Evolutionary conservation across 2,888 invertebrate genomes (phyloP).

Genomic region (Gymnosoma rotundatum): DNA sequence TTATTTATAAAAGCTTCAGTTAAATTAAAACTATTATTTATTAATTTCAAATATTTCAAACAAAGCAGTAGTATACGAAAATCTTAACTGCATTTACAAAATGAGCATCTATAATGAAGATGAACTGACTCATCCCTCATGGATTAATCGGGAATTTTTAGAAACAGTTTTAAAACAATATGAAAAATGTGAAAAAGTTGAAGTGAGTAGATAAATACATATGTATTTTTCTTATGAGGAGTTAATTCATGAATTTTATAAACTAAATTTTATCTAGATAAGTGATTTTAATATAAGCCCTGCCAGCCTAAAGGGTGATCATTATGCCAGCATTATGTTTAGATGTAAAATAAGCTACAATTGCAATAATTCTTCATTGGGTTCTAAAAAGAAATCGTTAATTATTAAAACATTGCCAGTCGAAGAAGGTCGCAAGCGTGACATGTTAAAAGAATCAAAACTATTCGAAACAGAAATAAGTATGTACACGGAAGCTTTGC

Average conservation of each 20-base stretch:
- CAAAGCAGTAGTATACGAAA: no score
- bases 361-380: neutral
- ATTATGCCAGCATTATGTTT: slow-evolving; percentile 74
- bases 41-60: no score
- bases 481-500: slow-evolving; percentile 73
- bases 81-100: neutral
- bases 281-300: slow-evolving; percentile 53
- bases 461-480: slow-evolving; percentile 73
- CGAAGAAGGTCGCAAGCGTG: slow-evolving; percentile 70
- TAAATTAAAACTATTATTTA: no score
- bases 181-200: slow-evolving; percentile 60
- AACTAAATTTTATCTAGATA: slow-evolving; percentile 15
- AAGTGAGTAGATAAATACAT: slow-evolving; percentile 56
- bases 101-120: slow-evolving; percentile 66
- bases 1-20: no score
- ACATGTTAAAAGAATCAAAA: slow-evolving; percentile 62
- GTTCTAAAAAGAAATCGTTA: slow-evolving; percentile 52
- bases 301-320: slow-evolving; percentile 72
- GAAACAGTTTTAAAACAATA: slow-evolving; percentile 61
- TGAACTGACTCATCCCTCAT: slow-evolving; percentile 68
- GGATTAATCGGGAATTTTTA: slow-evolving; percentile 70
- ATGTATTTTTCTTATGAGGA: neutral
- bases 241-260: neutral
- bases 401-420: slow-evolving; percentile 72
- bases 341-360: slow-evolving; percentile 67